Percentiles rank a stretch among this genome's conserved stretches.
These are phyloP conservation scores for Aricia artaxerxes DNA, from an alignment of 2,888 invertebrate species.

Conservation along the genomic window DNA sequence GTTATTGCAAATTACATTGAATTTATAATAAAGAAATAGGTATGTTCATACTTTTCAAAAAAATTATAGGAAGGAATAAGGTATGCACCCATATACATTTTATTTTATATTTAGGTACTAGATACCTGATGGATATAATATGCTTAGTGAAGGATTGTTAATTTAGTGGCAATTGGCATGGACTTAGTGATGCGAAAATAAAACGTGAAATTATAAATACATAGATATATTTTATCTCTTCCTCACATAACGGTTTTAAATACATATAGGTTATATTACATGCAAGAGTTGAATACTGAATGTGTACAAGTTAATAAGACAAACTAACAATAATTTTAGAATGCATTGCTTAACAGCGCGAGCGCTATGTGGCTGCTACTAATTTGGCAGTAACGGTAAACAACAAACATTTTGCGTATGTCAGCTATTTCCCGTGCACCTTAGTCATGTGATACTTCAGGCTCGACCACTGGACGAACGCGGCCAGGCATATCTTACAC, in stretches of 20 bases:
- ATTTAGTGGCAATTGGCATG: no score
- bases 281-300: background rate
- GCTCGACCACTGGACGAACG: conserved; percentile 53
- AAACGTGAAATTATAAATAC: background rate
- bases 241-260: background rate
- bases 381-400: background rate
- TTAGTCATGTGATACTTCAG: conserved; percentile 51
- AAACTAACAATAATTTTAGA: background rate
- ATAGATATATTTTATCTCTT: background rate
- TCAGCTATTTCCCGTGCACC: background rate
- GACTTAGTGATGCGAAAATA: background rate
- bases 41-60: no score
- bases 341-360: no score
- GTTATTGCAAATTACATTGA: no score
- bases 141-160: no score
- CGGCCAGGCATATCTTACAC: conserved; percentile 51
- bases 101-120: no score
- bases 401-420: background rate
- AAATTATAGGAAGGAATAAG: no score
- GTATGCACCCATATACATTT: no score
- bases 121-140: no score
- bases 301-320: background rate
- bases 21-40: no score
- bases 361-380: background rate
- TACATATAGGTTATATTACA: no score